Evolutionary conservation across 2,113 vertebrate genomes (phyloP).

Genomic region (Vanacampus margaritifer): DNA sequence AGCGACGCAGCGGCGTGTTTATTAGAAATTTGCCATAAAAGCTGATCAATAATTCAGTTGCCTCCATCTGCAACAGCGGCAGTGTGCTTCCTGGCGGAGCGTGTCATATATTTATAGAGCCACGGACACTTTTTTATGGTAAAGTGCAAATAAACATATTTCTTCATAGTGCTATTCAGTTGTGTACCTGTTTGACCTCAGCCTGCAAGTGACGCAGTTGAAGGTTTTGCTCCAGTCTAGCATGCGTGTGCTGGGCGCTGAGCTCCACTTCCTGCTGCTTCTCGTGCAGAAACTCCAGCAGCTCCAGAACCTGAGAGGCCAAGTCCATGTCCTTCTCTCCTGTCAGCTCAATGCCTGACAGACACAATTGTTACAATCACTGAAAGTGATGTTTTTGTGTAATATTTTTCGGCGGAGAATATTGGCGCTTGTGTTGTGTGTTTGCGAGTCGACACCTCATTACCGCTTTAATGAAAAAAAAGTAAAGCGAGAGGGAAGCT

Average conservation of each 20-base stretch:
- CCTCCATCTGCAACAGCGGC: slow-evolving; percentile 39
- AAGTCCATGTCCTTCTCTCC: slow-evolving; percentile 96
- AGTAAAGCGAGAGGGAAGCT: no score
- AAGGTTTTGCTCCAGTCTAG: slow-evolving; percentile 88
- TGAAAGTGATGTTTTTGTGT: neutral
- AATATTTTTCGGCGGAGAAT: no score
- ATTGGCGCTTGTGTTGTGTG: no score
- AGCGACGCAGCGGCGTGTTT: neutral
- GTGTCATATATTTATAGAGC: slow-evolving; percentile 21
- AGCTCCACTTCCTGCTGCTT: slow-evolving; percentile 94
- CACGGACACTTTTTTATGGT: slow-evolving; percentile 2
- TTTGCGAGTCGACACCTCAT: no score
- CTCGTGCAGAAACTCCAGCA: slow-evolving; percentile 96
- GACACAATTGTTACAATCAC: neutral
- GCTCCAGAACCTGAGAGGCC: slow-evolving; percentile 95
- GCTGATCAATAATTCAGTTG: slow-evolving; percentile 51
- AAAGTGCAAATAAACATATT: neutral
- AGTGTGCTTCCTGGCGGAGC: slow-evolving; percentile 23
- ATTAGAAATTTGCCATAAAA: slow-evolving; percentile 40
- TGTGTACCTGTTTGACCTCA: slow-evolving; percentile 91
- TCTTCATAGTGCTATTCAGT: neutral
- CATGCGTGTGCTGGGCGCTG: slow-evolving; percentile 90
- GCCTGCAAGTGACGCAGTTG: slow-evolving; percentile 95
- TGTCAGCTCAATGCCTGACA: slow-evolving; percentile 90
- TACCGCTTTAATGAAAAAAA: no score